A percentile compares a stretch with the other conserved stretches of the same genome.
These are phyloP conservation scores for Armadillidium nasatum DNA, from an alignment of 1,140 invertebrate genomes.

Conservation along the genomic window DNA sequence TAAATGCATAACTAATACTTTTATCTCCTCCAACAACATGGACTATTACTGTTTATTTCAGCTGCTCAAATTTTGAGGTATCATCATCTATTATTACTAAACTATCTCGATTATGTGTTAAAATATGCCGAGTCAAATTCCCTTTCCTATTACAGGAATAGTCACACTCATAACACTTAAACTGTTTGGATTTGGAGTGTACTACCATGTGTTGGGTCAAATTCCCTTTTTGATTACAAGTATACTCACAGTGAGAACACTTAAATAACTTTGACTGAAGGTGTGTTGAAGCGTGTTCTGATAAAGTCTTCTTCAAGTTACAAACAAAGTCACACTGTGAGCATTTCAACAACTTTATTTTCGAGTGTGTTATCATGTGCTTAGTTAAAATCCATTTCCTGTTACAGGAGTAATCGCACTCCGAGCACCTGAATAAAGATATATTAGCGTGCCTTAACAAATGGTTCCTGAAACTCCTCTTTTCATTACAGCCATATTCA, in stretches of 20 bases:
- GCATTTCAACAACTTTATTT: not conserved
- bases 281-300: not conserved
- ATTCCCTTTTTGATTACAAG: not conserved
- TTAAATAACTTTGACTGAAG: not conserved
- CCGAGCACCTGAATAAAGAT: not conserved
- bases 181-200: not conserved
- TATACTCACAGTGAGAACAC: not conserved
- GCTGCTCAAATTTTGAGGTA: no score
- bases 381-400: not conserved
- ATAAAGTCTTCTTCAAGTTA: not conserved
- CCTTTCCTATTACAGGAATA: not conserved
- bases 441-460: not conserved
- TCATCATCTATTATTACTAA: no score
- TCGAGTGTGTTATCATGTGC: not conserved
- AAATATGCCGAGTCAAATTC: not conserved
- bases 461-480: not conserved
- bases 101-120: not conserved
- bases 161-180: not conserved
- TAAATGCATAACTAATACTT: no score
- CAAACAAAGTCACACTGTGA: not conserved
- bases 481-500: not conserved
- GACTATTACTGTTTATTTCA: no score
- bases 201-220: not conserved
- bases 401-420: not conserved
- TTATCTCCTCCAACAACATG: no score